Evolutionary conservation across 1,140 invertebrate genomes (phyloP).

Genomic region (Camponotus pennsylvanicus): DNA sequence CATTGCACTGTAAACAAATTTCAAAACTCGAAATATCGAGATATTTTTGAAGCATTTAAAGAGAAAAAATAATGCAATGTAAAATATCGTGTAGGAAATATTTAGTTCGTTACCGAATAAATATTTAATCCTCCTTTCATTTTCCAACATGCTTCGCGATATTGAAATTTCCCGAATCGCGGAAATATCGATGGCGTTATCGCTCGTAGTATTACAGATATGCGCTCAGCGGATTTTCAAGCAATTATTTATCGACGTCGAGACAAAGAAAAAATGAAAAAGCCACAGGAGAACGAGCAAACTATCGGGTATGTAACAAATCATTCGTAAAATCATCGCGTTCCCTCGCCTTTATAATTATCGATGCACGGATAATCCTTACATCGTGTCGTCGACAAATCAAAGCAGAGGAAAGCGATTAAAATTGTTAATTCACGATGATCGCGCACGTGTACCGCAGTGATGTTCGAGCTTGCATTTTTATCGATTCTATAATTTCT

Average conservation of each 20-base stretch:
- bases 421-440: constrained; percentile 55
- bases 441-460: background rate
- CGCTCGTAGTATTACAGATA: constrained; percentile 36
- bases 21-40: background rate
- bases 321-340: constrained; percentile 32
- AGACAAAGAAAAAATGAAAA: constrained; percentile 35
- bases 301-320: constrained; percentile 29
- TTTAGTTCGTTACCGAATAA: constrained; percentile 9
- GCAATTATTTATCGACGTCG: constrained; percentile 34
- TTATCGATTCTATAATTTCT: background rate
- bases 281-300: background rate
- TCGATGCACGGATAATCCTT: background rate
- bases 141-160: constrained; percentile 7
- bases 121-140: constrained; percentile 25
- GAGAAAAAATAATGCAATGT: background rate
- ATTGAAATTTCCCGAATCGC: constrained; percentile 35
- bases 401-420: constrained; percentile 28
- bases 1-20: background rate
- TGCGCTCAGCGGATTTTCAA: constrained; percentile 39
- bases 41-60: background rate
- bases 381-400: constrained; percentile 3
- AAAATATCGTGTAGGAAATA: constrained; percentile 8
- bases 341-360: constrained; percentile 44
- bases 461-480: background rate
- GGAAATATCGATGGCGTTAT: constrained; percentile 35